Evolutionary conservation across 2,113 vertebrate genomes (phyloP).

Genomic region (Amia ocellicauda): DNA sequence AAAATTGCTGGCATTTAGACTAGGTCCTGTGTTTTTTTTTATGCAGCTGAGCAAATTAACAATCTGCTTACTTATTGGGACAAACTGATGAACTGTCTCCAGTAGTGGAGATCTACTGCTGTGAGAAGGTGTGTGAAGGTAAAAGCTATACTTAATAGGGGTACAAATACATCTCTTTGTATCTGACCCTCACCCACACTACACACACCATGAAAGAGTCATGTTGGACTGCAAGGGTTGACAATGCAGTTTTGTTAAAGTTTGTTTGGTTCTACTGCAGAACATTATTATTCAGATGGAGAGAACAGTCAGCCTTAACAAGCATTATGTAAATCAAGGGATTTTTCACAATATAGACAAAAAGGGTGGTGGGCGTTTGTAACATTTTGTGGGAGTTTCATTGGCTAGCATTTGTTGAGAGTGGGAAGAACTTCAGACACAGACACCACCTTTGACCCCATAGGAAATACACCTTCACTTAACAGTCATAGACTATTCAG

Average conservation of each 20-base stretch:
- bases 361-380: slow-evolving; percentile 52
- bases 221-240: no score
- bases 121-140: background rate
- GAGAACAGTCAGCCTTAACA: slow-evolving; percentile 24
- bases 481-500: slow-evolving; percentile 16
- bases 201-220: no score
- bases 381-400: slow-evolving; percentile 42
- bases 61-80: background rate
- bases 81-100: background rate
- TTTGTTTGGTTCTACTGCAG: background rate
- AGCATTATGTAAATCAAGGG: slow-evolving; percentile 49
- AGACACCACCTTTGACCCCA: slow-evolving; percentile 27
- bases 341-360: slow-evolving; percentile 32
- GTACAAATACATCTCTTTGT: no score
- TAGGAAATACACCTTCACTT: slow-evolving; percentile 23
- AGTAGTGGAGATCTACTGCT: background rate
- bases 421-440: slow-evolving; percentile 31
- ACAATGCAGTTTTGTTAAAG: no score
- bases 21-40: no score
- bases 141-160: background rate
- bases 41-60: no score
- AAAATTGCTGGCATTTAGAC: no score
- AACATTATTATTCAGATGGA: slow-evolving; percentile 28
- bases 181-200: no score
- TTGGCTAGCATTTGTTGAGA: slow-evolving; percentile 48